Conservation (phyloP, 2,113 vertebrate genomes). For the Ammodramus savannarum region DNA sequence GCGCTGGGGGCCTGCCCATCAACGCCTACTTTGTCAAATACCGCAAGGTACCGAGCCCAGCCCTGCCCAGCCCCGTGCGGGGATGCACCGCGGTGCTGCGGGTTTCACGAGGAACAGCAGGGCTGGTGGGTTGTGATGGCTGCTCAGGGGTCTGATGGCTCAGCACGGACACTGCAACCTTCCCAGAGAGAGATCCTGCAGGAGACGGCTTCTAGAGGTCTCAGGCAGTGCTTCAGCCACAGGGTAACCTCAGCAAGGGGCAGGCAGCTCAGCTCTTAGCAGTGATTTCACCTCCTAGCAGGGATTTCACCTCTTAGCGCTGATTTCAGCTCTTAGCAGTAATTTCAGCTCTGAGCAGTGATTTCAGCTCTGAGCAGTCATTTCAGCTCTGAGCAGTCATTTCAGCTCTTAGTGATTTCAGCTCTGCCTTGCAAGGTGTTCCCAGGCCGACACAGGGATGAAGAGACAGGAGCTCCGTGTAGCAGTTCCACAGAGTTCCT, state of each 20-base stretch:
- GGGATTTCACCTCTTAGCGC: neutral
- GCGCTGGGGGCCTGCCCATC: constrained; percentile 84
- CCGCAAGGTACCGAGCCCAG: constrained; percentile 81
- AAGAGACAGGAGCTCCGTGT: neutral
- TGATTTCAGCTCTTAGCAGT: too few relatives aligned
- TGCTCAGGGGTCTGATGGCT: neutral
- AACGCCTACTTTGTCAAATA: constrained; percentile 96
- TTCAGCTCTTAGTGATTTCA: neutral
- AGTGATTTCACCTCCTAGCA: neutral
- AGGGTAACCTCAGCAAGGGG: neutral
- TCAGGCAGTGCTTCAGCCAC: neutral
- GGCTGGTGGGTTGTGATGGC: neutral
- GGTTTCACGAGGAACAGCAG: rapidly evolving
- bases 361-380: too few relatives aligned
- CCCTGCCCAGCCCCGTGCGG: rapidly evolving
- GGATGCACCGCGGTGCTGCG: rapidly evolving
- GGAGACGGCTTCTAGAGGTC: neutral
- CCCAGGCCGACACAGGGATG: neutral
- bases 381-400: neutral
- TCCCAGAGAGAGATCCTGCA: neutral
- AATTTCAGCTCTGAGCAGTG: neutral
- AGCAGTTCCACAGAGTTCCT: neutral
- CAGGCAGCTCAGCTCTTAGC: neutral
- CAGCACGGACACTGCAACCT: rapidly evolving
- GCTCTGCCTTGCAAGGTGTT: neutral